Evolutionary conservation across 2,888 invertebrate species (phyloP), one percentile per base, ranked within the genome.

Genomic region (Schrankia costaestrigalis): DNA sequence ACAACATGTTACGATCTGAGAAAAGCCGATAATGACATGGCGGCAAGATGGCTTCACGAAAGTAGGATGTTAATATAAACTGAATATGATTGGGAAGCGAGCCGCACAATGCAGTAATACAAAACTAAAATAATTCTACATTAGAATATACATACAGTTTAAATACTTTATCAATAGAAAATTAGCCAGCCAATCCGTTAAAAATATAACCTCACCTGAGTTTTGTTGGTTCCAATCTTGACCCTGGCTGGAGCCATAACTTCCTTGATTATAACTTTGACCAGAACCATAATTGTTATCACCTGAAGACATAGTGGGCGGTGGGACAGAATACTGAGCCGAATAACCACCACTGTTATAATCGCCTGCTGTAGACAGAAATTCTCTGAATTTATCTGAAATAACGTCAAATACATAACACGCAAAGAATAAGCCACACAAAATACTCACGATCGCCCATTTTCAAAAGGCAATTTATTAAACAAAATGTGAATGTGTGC

Each of bases 281-380:
- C 62, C 63, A 37, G 70, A 66, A 28, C 70, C 70, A 54, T 78
- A 78, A 59, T 60, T 83, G 49, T 70, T 87, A 43, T 83, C 88
- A 28, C 79, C 71, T 28, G 82, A 71, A 46, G 74, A 63, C 61
- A 82, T 68, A 29, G 82, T 56, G 26, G 89, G 81, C 34, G 87
- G 81, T 48, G 89, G 81, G 64, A 87, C 75, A 32, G 88, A 77
- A 73, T 89, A 83, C 64, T 83, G 79, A 48, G 80, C 72, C 17
- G 81, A 74, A 61, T 84, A 83, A 33, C 84, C 78, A 39, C 78
- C 71, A 33, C 78, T 70, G 44, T 77, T 69, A 56, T 87, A 77
- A 70, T 85, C 85, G 22, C 84, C 78, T 38, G 81, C 59, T 58
- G 31, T 8, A 11, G 11, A 21, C n/a, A n/a, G n/a, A n/a, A n/a